Base-by-base conservation (phyloP, 2,113 vertebrate species). In the Paradoxurus hermaphroditus region DNA sequence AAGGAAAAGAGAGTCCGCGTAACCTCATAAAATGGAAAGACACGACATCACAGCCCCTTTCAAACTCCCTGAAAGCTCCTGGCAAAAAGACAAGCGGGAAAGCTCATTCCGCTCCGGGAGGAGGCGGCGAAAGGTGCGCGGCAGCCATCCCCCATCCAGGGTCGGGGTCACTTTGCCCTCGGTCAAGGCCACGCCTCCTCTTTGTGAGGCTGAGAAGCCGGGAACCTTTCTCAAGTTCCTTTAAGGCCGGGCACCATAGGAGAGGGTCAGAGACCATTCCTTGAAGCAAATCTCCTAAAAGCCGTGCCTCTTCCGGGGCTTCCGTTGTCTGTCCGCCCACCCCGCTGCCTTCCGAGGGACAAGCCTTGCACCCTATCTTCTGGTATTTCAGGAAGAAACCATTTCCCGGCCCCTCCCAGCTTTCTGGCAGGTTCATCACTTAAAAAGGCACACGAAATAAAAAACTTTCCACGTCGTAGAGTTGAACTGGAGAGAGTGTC, bases 21-120 rank as follows among this genome's bases (percentile, higher is more conserved):
- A 82, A 91, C 44, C 79, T 96, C 77, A 77, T 65, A 94, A 93
- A 86, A 91, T 31, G 44, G 31, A 79, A 81, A 93, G 86, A 93
- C 7, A 70, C 56, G 63, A 39, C 9, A 87, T 72, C 63, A 73
- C 46, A 89, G 25, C 56, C 56, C 27, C 9, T 94, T 85, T 59
- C 72, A 84, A 95, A 97, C 72, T 89, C 70, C 70, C 90, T 83
- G 59, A 94, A 93, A 97, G 87, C 86, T 67, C 8, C 12, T 77
- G 82, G 81, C 63, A 95, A 89, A 96, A 92, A 31, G 82, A 75
- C 75, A 96, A 92, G 62, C 41, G 36, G 86, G 73, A 94, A 75
- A n/a, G 39, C 59, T 78, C 19, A 53, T 14, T 72, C 46, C 53
- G 56, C 31, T 86, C 62, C 79, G 56, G 59, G 5, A 84, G 65